phyloP scores from a whole-genome alignment of 2,797 vertebrate species.

The Falco biarmicus region DNA sequence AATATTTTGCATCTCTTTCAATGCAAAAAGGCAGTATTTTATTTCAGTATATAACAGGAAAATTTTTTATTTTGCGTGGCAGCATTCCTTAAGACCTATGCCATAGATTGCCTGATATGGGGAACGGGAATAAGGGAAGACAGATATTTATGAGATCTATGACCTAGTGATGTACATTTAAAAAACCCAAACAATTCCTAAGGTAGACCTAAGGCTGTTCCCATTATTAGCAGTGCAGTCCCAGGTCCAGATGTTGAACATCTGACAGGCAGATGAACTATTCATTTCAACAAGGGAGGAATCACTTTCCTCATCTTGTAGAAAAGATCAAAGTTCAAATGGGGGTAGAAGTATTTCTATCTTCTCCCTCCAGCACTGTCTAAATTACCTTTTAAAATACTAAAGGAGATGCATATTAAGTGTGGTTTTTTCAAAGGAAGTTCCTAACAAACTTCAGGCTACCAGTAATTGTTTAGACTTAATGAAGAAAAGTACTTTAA shows the following conservation, averaged over 20 bases:
- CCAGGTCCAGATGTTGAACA: neutral
- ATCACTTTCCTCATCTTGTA: neutral
- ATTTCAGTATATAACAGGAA: neutral
- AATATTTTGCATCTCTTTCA: neutral
- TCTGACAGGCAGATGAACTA: neutral
- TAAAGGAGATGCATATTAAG: neutral
- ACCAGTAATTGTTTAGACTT: neutral
- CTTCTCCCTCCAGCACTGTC: neutral
- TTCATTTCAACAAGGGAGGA: neutral
- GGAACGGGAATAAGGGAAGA: neutral
- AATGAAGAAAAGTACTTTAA: neutral
- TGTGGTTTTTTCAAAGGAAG: neutral
- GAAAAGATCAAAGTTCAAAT: neutral
- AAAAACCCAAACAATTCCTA: neutral
- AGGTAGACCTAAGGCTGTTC: neutral
- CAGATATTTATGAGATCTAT: neutral
- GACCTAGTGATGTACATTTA: neutral
- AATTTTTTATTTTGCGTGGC: neutral
- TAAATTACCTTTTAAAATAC: neutral
- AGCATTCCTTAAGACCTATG: neutral
- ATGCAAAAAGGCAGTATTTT: neutral
- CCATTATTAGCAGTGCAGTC: neutral
- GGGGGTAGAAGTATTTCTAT: neutral
- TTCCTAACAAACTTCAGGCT: neutral
- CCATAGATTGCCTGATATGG: neutral